Percentiles rank a stretch among this genome's conserved stretches.
phyloP scores from a whole-genome alignment of 2,888 invertebrate genomes.

The Caenorhabditis doughertyi region DNA sequence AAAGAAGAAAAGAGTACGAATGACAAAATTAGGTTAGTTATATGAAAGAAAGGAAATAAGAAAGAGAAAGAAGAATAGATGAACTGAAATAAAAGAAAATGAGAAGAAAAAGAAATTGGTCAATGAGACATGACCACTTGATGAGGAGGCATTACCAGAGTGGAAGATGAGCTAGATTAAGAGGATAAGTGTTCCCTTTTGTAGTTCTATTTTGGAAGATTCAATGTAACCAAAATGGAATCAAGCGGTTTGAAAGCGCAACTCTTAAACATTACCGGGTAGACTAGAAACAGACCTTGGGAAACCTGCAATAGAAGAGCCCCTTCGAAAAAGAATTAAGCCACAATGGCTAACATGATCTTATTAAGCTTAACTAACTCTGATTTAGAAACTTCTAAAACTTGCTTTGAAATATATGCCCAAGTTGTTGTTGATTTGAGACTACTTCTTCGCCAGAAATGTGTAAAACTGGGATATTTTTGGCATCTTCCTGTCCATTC shows the following conservation, averaged over 20 bases:
- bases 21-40: conserved; percentile 54
- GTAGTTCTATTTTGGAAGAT: not conserved
- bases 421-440: conserved; percentile 11
- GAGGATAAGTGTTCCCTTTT: not conserved
- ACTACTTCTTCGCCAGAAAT: conserved; percentile 2
- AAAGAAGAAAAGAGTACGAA: conserved; percentile 33
- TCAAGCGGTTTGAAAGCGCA: too few species aligned
- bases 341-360: too few species aligned
- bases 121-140: conserved; percentile 59
- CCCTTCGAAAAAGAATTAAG: too few species aligned
- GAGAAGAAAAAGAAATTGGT: conserved; percentile 35
- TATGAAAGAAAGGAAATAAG: conserved; percentile 23
- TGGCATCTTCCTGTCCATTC: conserved; percentile 23
- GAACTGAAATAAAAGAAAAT: conserved; percentile 24
- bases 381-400: not conserved
- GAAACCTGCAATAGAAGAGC: too few species aligned
- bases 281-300: too few species aligned
- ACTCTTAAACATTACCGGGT: too few species aligned
- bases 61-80: conserved; percentile 27
- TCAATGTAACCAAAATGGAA: not conserved
- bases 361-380: too few species aligned
- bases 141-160: not conserved
- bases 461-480: conserved; percentile 25
- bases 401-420: not conserved
- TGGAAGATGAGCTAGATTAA: not conserved